phyloP scores from a whole-genome alignment of 2,888 invertebrate genomes.

The Drosophila longiperda region DNA sequence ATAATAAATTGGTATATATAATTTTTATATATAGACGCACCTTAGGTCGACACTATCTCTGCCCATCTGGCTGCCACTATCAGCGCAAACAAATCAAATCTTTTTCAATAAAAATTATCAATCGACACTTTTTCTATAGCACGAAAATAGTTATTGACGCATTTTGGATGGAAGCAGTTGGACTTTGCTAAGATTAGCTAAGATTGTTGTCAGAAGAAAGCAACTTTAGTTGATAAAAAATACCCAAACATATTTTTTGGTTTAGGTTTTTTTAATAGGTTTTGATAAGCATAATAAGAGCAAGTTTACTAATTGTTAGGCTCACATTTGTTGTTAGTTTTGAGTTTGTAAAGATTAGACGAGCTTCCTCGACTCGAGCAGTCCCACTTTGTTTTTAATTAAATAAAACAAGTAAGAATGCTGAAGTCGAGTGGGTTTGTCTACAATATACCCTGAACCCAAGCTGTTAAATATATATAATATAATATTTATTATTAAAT shows the following conservation, averaged over 20 bases:
- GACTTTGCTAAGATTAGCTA: not conserved
- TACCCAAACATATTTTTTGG: not conserved
- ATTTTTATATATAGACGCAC: conserved; percentile 3
- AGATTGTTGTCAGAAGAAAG: not conserved
- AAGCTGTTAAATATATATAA: too few species aligned
- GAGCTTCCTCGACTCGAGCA: too few species aligned
- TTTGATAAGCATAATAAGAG: not conserved
- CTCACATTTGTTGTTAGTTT: not conserved
- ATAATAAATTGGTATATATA: conserved; percentile 3
- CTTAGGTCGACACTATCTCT: conserved; percentile 12
- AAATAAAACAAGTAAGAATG: too few species aligned
- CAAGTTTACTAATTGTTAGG: not conserved
- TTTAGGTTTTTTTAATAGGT: too few species aligned
- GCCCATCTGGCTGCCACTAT: conserved; percentile 38
- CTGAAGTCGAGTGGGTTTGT: too few species aligned
- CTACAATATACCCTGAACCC: too few species aligned
- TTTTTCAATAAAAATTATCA: conserved; percentile 13
- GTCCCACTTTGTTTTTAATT: too few species aligned
- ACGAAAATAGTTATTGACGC: not conserved
- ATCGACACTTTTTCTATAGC: not conserved
- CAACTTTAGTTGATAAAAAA: too few species aligned
- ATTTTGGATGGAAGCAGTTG: not conserved
- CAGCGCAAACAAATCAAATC: conserved; percentile 16
- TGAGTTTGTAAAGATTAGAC: too few species aligned
- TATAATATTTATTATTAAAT: too few species aligned